These are phyloP conservation scores for Magallana ariakensis DNA, from an alignment of 1,140 invertebrate genomes.

Conservation along the genomic window DNA sequence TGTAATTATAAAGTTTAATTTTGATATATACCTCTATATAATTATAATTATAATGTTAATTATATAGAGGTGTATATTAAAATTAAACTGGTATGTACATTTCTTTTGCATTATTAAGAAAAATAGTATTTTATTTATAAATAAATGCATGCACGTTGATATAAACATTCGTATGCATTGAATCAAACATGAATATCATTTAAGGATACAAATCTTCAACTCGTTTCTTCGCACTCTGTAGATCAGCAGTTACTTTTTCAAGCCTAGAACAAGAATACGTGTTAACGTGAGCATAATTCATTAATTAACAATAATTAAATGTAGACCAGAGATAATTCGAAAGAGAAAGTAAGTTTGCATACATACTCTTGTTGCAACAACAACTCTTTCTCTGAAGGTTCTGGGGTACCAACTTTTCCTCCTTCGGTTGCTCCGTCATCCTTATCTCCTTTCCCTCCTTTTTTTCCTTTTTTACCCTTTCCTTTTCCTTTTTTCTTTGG, in stretches of 20 bases:
- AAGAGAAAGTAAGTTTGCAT: neutral
- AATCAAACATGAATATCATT: neutral
- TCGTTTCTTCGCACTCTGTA: slow-evolving; percentile 71
- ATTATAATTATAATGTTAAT: too few species aligned
- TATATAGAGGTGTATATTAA: too few species aligned
- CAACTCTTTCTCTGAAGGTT: slow-evolving; percentile 75
- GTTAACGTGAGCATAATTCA: too few species aligned
- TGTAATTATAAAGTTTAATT: too few species aligned
- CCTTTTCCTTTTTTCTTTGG: slow-evolving; percentile 74
- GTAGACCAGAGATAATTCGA: neutral
- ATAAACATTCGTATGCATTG: too few species aligned
- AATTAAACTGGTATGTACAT: too few species aligned
- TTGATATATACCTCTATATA: too few species aligned
- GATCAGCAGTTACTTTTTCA: slow-evolving; percentile 71
- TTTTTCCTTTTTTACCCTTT: slow-evolving; percentile 70
- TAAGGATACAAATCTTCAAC: slow-evolving; percentile 78
- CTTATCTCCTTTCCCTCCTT: slow-evolving; percentile 66
- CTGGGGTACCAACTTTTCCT: slow-evolving; percentile 65
- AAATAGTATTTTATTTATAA: too few species aligned
- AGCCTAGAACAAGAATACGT: slow-evolving; percentile 66
- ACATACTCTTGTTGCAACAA: slow-evolving; percentile 76
- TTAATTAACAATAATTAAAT: neutral
- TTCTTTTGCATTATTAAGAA: too few species aligned
- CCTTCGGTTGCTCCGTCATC: slow-evolving; percentile 57
- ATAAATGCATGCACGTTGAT: too few species aligned